Percentiles rank a stretch among this genome's conserved stretches.
Evolutionary conservation across 1,140 invertebrate species (phyloP).

Genomic region (Drosophila sp.): DNA sequence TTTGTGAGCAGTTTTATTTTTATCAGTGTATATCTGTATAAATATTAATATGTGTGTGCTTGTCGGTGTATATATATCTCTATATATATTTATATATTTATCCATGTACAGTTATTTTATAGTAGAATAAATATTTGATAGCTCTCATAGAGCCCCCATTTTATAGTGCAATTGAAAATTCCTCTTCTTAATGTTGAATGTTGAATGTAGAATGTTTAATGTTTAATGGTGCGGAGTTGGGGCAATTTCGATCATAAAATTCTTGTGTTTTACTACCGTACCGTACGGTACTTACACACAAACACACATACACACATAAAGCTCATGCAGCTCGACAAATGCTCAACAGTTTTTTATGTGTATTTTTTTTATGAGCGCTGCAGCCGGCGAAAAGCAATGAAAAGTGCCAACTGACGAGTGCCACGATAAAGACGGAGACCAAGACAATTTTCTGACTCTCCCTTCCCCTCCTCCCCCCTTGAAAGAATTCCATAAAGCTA

Average conservation of each 20-base stretch:
- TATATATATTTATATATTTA: conserved; percentile 45
- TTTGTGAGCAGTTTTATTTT: conserved; percentile 6
- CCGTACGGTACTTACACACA: conserved; percentile 26
- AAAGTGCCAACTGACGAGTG: conserved; percentile 44
- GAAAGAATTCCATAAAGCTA: conserved; percentile 16
- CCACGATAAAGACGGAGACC: neutral
- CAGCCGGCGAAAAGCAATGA: conserved; percentile 51
- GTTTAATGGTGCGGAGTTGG: conserved; percentile 8
- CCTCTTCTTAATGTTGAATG: conserved; percentile 37
- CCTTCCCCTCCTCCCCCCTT: neutral
- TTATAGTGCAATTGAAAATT: conserved; percentile 76
- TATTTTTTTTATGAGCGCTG: conserved; percentile 64
- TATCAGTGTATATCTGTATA: neutral
- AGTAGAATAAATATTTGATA: conserved; percentile 83
- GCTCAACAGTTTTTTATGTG: conserved; percentile 75
- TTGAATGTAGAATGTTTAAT: too few relatives aligned
- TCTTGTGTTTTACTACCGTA: conserved; percentile 53
- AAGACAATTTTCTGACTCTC: conserved; percentile 7
- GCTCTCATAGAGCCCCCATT: conserved; percentile 79
- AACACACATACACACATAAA: too few relatives aligned
- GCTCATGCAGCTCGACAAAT: conserved; percentile 30
- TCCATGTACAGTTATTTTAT: conserved; percentile 80
- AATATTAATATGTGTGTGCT: conserved; percentile 26
- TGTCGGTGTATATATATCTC: conserved; percentile 23
- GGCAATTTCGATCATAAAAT: conserved; percentile 59